Evolutionary conservation across 2,888 invertebrate genomes (phyloP).

Genomic region (Eristalis arbustorum): DNA sequence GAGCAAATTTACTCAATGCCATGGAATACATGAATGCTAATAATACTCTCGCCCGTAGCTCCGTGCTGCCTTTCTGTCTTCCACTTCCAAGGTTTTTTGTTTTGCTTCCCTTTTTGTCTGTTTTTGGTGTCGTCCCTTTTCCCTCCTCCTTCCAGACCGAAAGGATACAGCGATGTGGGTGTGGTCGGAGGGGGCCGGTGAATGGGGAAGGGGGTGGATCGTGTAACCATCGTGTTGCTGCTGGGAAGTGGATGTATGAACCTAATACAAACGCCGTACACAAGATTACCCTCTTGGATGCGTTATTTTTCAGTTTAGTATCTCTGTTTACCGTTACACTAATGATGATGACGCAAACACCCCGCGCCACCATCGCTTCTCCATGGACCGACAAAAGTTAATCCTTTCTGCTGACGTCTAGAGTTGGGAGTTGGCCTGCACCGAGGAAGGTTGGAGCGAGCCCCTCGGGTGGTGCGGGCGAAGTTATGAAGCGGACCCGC

Average conservation of each 20-base stretch:
- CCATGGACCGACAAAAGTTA: slow-evolving; percentile 48
- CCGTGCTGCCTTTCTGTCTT: slow-evolving; percentile 47
- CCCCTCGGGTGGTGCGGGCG: neutral
- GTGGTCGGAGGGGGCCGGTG: no score
- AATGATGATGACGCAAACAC: slow-evolving; percentile 51
- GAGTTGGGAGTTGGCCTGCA: slow-evolving; percentile 8
- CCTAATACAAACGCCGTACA: slow-evolving; percentile 51
- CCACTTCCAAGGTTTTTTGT: neutral
- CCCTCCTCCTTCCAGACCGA: slow-evolving; percentile 6
- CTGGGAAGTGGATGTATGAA: slow-evolving; percentile 38
- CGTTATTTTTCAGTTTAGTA: slow-evolving; percentile 43
- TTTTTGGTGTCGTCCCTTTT: slow-evolving; percentile 6
- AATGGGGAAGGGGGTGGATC: no score
- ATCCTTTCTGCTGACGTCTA: slow-evolving; percentile 41
- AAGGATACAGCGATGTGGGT: slow-evolving; percentile 22
- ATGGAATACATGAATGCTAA: slow-evolving; percentile 67
- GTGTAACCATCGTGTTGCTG: slow-evolving; percentile 4
- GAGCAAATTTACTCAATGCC: slow-evolving; percentile 66
- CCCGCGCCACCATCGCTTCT: neutral
- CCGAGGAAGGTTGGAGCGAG: neutral
- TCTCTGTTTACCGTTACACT: slow-evolving; percentile 51
- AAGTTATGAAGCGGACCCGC: slow-evolving; percentile 59
- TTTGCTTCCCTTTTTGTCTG: neutral
- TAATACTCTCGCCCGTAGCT: slow-evolving; percentile 16
- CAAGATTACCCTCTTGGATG: slow-evolving; percentile 50